Base-by-base conservation (phyloP, 2,888 invertebrate genomes). In the Selenia dentaria region DNA sequence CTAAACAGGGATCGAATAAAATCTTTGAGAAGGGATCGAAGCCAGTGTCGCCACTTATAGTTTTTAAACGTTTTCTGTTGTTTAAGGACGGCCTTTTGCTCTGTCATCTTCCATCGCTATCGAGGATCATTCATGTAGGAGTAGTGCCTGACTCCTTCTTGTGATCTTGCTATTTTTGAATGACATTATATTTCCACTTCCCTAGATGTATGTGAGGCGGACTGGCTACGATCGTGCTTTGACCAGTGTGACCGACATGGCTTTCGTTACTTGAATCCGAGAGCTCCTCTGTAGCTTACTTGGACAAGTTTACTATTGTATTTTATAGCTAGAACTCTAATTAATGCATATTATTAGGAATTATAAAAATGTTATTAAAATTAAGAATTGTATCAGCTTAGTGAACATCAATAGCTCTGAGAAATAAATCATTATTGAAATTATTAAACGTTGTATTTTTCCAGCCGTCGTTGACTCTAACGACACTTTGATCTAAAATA, bases 321-420 rank as follows among this genome's bases (percentile, higher is more conserved):
- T 83, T 87, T 86, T 83, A 87, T 90, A 90, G 90, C 87, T 90
- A 90, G 90, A 89, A 79, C 73, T 89, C 84, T 88, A 88, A 89
- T 80, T 89, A 88, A 86, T 87, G 87, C 89, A 87, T 90, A 89
- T 84, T 87, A 86, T 85, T 89, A 89, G 89, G 83, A 84, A 85
- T 87, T 64, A 61, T 62, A 56, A 86, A 79, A 88, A 88, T 89
- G 90, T 89, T 89, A 87, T 85, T 83, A 82, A 74, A 75, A 68
- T 74, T 87, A 89, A 89, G 87, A 82, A 89, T 81, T 89, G 90
- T 90, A 89, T 89, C 89, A 84, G 90, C 90, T 90, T 90, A 90
- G 90, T 85, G 74, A 90, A 89, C 87, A 90, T 89, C 90, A 90
- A 90, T 90, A 90, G 90, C 90, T 90, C 87, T 80, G 85, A 77